Conservation (phyloP, 2,797 vertebrate genomes). For the Channa striata region DNA sequence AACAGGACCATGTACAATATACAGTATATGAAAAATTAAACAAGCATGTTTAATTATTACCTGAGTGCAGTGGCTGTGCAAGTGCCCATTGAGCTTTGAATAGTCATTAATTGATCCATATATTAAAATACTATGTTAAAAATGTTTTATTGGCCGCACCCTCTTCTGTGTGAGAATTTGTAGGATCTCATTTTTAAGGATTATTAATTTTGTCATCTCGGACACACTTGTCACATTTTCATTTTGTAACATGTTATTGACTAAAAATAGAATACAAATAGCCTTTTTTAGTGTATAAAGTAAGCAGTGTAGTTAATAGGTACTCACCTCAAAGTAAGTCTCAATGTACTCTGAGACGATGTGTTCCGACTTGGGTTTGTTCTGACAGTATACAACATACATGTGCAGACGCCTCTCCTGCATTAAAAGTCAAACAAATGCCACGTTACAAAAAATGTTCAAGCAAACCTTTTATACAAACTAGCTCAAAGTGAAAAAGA, state of each 20-base stretch:
- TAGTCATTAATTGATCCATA: not conserved
- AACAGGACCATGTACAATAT: constrained; percentile 42
- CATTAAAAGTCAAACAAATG: constrained; percentile 43
- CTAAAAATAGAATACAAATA: too few species aligned
- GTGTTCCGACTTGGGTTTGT: constrained; percentile 99
- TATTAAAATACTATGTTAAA: not conserved
- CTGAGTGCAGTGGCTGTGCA: not conserved
- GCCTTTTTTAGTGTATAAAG: too few species aligned
- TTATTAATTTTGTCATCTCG: too few species aligned
- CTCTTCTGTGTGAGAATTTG: too few species aligned
- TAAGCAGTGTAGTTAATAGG: not conserved
- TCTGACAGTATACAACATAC: constrained; percentile 99
- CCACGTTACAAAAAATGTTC: constrained; percentile 19
- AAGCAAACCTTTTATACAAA: constrained; percentile 13
- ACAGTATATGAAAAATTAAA: constrained; percentile 2
- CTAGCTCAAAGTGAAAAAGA: constrained; percentile 1
- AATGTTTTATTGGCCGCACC: not conserved
- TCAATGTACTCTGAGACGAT: constrained; percentile 99
- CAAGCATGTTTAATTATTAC: constrained; percentile 26
- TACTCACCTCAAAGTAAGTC: constrained; percentile 98
- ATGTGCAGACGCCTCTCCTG: constrained; percentile 98
- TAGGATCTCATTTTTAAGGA: too few species aligned
- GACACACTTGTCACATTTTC: too few species aligned
- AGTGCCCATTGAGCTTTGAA: not conserved
- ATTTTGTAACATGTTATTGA: too few species aligned